Base-by-base conservation (phyloP, 2,888 invertebrate genomes). In the Listrodromus nycthemerus region DNA sequence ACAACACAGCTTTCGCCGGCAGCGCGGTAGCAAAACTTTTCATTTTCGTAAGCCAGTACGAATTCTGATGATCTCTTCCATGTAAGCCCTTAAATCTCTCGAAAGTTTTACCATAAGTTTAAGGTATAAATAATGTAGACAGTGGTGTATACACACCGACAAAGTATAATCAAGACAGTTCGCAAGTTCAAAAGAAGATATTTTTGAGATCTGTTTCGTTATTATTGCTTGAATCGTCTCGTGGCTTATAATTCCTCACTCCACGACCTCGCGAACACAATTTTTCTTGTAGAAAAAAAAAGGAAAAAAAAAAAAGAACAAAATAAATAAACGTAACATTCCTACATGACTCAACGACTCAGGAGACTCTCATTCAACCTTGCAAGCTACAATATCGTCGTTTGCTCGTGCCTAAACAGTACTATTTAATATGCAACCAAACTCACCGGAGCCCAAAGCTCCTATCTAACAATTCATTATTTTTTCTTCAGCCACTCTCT, bases 1-100 rank as follows among this genome's bases (percentile, higher is more conserved):
- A 95, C 82, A 95, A 95, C 67, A 95, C 96, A 4, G 95, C 95
- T 71, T 97, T 97, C 85, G 96, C 96, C 7, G 98, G 98, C 0
- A 96, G 96, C 61, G 98, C 97, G 13, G 95, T 98, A 0, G 98
- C 98, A 0, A 97, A 97, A 92, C 95, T 99, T 70, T 96, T 96
- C 89, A 96, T 99, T 71, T 96, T 96, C 90, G 98, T 98, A 4
- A 97, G 98, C 0, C 96, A 97, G 91, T 97, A 97, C 91, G 96
- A 96, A 88, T 98, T 96, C 94, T 97, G 94, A 95, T 97, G 94
- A 95, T 91, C 16, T 48, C 50, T 4, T n/a, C 24, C 27, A 41
- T 13, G 41, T 8, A 8, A 16, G 48, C 33, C 13, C 30, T 79
- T 71, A 41, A 45, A 65, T 71, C 61, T 67, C 50, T 27, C 30